Evolutionary conservation across 2,113 vertebrate genomes (phyloP), one percentile per base, ranked within the genome.

Genomic region (Ginglymostoma cirratum): DNA sequence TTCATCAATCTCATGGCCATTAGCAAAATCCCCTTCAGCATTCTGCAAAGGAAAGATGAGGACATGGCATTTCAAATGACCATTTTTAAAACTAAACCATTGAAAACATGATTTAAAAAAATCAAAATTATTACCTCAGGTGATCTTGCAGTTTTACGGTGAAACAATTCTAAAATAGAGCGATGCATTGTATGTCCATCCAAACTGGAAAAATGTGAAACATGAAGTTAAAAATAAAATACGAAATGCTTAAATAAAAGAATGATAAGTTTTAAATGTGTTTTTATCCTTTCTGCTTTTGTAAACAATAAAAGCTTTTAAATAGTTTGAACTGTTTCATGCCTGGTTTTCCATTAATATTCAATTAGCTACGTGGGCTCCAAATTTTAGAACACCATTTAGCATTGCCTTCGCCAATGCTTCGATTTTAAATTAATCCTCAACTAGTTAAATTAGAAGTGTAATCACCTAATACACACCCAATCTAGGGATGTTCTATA

Each of bases 181-280:
- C 94, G 94, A 95, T 95, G 94, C 69, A 95, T 95, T 95, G 94
- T 52, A 95, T 95, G 94, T 95, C 94, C 94, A 95, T 95, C 94
- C 94, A 95, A 95, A 95, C 94, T 95, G 94, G 94, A 95, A 95
- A 93, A 95, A 95, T 95, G 94, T 95, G 94, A 95, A 95, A 95
- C 94, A 95, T 95, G 94, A 95, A 95, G 94, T 95, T 95, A 95
- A 95, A 95, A 95, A 95, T 95, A 95, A 95, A 95, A 95, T 95
- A 95, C 94, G 94, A 95, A 95, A 95, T 95, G 94, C 67, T 95
- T 72, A 95, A 95, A 95, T 95, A 95, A 95, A 95, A 95, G 69
- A 95, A 95, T 95, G 94, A 95, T 95, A 95, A 45, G 52, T 95
- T 95, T 95, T 72, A 95, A 95, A 95, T 95, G 94, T 95, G 94